Conservation (phyloP, 2,888 invertebrate genomes). For the Caenorhabditis virilis region DNA sequence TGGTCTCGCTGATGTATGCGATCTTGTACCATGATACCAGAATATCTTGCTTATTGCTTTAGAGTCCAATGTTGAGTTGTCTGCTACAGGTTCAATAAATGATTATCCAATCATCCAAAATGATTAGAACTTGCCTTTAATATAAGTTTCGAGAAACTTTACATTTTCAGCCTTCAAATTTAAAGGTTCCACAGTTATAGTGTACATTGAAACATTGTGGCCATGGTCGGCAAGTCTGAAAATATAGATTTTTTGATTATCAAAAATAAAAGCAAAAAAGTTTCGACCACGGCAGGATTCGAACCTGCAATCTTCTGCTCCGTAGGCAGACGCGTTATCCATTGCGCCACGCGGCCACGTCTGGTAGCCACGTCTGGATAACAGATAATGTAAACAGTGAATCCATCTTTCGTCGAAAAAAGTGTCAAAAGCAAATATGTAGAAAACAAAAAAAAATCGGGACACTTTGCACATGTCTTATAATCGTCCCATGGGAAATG, state of each 20-base stretch:
- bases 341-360: constrained; percentile 51
- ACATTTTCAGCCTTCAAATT: constrained; percentile 14
- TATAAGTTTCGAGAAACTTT: constrained; percentile 6
- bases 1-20: constrained; percentile 12
- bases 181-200: constrained; percentile 16
- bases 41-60: constrained; percentile 26
- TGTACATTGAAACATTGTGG: constrained; percentile 46
- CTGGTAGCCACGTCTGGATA: no score
- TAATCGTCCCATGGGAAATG: no score
- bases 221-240: constrained; percentile 39
- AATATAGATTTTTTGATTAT: no score
- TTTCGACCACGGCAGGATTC: constrained; percentile 65
- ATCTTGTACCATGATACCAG: constrained; percentile 33
- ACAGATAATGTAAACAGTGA: no score
- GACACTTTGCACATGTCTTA: no score
- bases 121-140: constrained; percentile 6
- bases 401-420: no score
- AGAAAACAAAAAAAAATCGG: no score
- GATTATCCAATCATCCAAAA: no score
- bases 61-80: constrained; percentile 15
- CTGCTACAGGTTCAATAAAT: constrained; percentile 6
- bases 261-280: constrained; percentile 11
- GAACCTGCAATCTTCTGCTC: constrained; percentile 70
- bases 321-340: constrained; percentile 69
- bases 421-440: no score